A percentile compares a stretch with the other conserved stretches of the same genome.
Conservation (phyloP, 2,113 vertebrate species). For the Trichomycterus rosablanca region DNA sequence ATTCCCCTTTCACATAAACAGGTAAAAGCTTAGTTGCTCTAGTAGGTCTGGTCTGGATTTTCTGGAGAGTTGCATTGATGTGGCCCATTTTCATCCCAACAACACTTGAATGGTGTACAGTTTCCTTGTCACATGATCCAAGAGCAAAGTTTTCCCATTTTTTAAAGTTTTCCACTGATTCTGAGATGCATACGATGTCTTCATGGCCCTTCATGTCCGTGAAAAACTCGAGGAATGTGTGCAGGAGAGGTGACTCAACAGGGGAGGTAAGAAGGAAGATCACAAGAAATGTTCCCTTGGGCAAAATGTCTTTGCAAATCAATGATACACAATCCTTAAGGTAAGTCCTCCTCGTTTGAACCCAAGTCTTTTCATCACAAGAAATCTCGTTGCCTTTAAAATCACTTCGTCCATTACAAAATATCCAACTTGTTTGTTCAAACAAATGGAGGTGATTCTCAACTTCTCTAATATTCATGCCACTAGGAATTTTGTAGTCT, state of each 20-base stretch:
- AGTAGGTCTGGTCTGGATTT: constrained; percentile 54
- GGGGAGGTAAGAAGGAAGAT: constrained; percentile 71
- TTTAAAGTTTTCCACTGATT: constrained; percentile 60
- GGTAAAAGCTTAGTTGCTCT: constrained; percentile 56
- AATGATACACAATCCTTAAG: constrained; percentile 65
- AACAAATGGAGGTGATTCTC: constrained; percentile 63
- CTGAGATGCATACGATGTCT: constrained; percentile 73
- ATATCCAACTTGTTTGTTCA: constrained; percentile 79
- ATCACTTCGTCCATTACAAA: constrained; percentile 76
- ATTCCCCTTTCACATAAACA: constrained; percentile 58
- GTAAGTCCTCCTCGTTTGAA: constrained; percentile 66
- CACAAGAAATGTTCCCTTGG: constrained; percentile 66
- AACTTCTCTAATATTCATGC: constrained; percentile 48
- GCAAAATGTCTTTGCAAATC: constrained; percentile 74
- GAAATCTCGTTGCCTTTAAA: constrained; percentile 61
- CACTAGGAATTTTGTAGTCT: constrained; percentile 58
- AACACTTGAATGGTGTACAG: constrained; percentile 60
- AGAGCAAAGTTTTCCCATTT: constrained; percentile 69
- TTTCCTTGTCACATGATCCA: constrained; percentile 58
- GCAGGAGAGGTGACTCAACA: constrained; percentile 69
- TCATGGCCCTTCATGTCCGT: constrained; percentile 73
- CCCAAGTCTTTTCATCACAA: constrained; percentile 75
- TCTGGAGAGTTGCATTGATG: constrained; percentile 66
- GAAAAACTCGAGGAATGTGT: constrained; percentile 76
- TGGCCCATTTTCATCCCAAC: constrained; percentile 78